phyloP scores from a whole-genome alignment of 2,888 invertebrate genomes.

The Scotopteryx bipunctaria region DNA sequence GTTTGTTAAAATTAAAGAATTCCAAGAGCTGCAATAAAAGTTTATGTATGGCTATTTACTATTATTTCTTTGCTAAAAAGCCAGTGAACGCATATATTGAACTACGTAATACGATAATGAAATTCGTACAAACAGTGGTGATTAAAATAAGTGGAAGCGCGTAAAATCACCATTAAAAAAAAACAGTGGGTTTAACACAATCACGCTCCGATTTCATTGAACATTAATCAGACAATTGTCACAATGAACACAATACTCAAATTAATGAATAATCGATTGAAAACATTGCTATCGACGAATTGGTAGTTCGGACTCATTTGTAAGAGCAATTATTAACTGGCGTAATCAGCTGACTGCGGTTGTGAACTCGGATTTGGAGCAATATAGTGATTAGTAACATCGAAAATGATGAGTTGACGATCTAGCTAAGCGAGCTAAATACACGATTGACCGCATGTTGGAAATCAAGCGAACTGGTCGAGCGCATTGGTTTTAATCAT shows the following conservation, averaged over 20 bases:
- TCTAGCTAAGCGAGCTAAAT: constrained; percentile 28
- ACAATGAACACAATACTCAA: constrained; percentile 74
- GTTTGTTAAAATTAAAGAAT: no score
- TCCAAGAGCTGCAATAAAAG: no score
- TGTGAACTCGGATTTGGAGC: constrained; percentile 43
- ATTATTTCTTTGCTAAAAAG: no score
- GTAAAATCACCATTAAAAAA: background rate
- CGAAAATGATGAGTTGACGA: constrained; percentile 34
- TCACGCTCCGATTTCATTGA: constrained; percentile 44
- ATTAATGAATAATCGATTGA: constrained; percentile 76
- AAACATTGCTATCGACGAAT: constrained; percentile 69
- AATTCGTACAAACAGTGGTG: background rate
- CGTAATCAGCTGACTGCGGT: constrained; percentile 70
- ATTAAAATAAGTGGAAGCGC: background rate
- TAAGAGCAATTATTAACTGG: constrained; percentile 76
- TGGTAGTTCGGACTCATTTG: constrained; percentile 72
- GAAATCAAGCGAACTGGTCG: constrained; percentile 32
- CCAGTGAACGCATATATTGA: no score
- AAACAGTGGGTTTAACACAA: constrained; percentile 4
- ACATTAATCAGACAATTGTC: constrained; percentile 68
- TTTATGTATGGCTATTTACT: no score
- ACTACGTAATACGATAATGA: no score
- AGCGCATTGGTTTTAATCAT: constrained; percentile 12
- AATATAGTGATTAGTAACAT: constrained; percentile 42
- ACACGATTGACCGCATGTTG: constrained; percentile 28